Evolutionary conservation across 2,888 invertebrate genomes (phyloP).

Genomic region (Heteromyza rotundicornis): DNA sequence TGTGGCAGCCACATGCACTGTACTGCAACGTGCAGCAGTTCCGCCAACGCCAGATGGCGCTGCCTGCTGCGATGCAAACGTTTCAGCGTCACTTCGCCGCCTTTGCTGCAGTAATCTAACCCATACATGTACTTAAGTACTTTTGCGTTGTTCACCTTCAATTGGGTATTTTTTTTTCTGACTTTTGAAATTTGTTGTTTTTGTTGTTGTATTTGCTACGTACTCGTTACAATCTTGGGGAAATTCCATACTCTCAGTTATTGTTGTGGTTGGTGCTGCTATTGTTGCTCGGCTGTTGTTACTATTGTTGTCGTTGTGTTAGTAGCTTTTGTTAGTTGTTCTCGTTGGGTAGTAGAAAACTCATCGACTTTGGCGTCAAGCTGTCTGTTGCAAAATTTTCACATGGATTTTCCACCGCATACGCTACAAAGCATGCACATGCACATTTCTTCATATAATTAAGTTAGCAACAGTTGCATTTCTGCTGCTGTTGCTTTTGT

Average conservation of each 20-base stretch:
- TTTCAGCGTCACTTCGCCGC: no score
- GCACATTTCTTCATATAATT: neutral
- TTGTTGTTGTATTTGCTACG: neutral
- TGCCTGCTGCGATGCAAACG: neutral
- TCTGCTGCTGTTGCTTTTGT: neutral
- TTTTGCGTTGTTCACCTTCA: neutral
- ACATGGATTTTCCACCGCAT: no score
- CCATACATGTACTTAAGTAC: neutral
- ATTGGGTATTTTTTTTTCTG: neutral
- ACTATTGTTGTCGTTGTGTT: no score
- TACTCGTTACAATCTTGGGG: neutral
- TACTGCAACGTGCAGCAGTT: neutral
- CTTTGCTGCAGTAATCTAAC: neutral
- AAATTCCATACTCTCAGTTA: neutral
- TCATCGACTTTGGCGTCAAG: neutral
- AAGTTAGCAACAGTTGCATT: neutral
- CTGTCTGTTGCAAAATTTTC: neutral
- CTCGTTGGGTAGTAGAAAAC: neutral
- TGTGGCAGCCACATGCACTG: neutral
- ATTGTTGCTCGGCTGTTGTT: conserved; percentile 15
- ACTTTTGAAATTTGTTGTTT: no score
- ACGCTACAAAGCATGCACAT: no score
- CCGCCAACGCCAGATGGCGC: neutral
- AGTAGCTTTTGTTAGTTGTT: no score
- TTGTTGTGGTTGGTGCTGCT: no score